A percentile compares a stretch with the other conserved stretches of the same genome.
These are phyloP conservation scores for Papilio xuthus DNA, from an alignment of 1,140 invertebrate species.

Conservation along the genomic window DNA sequence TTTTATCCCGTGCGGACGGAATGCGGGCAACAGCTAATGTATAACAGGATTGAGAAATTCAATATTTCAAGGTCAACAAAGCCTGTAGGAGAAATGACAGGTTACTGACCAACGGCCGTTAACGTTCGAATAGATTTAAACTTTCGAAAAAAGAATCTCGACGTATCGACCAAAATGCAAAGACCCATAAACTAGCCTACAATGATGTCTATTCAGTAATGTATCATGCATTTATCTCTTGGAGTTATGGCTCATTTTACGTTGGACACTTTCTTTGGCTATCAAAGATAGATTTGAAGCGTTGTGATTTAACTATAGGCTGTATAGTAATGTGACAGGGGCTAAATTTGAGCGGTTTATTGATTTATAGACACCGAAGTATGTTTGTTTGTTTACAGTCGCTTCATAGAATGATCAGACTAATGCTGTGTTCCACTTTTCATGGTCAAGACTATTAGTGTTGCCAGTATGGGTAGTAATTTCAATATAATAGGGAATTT, in stretches of 20 bases:
- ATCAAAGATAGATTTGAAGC: conserved; percentile 33
- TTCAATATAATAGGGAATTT: conserved; percentile 34
- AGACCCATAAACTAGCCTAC: conserved; percentile 27
- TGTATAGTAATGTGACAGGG: conserved; percentile 38
- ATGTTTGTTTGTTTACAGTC: conserved; percentile 43
- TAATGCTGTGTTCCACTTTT: conserved; percentile 65
- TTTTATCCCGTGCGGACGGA: too few species aligned
- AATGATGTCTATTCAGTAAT: background rate
- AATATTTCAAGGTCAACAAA: conserved; percentile 29
- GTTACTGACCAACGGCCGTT: conserved; percentile 27
- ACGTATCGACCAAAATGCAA: conserved; percentile 31
- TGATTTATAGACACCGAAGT: conserved; percentile 34
- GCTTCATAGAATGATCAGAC: conserved; percentile 49
- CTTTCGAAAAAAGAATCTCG: conserved; percentile 46
- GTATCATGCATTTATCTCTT: conserved; percentile 21
- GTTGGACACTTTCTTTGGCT: conserved; percentile 24
- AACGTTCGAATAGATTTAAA: conserved; percentile 34
- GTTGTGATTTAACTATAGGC: conserved; percentile 8
- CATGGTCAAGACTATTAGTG: conserved; percentile 69
- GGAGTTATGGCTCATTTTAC: conserved; percentile 7
- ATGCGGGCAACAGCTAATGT: too few species aligned
- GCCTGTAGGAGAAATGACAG: conserved; percentile 26
- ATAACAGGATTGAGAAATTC: conserved; percentile 39
- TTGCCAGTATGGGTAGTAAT: conserved; percentile 50
- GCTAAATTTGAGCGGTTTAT: conserved; percentile 43